Evolutionary conservation across 2,888 invertebrate species (phyloP).

Genomic region (Lithophane semibrunnea): DNA sequence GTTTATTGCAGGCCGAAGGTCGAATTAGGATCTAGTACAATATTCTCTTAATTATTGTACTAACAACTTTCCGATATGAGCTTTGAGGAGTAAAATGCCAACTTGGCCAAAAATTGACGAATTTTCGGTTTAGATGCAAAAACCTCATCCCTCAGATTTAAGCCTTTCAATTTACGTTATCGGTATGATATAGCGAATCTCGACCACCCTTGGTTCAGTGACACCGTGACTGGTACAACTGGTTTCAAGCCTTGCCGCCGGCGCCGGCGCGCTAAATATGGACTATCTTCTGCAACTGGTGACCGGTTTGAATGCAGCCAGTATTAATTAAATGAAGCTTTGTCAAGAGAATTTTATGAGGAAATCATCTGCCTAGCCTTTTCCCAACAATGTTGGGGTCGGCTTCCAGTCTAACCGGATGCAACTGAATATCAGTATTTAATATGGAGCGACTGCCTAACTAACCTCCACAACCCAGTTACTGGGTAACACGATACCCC

Average conservation of each 20-base stretch:
- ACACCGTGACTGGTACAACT: constrained; percentile 68
- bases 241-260: constrained; percentile 68
- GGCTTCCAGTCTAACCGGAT: no score
- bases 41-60: neutral
- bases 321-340: constrained; percentile 39
- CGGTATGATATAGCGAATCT: constrained; percentile 53
- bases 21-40: neutral
- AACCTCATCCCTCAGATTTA: constrained; percentile 13
- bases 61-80: neutral
- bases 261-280: constrained; percentile 69
- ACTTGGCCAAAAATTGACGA: neutral
- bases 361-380: neutral
- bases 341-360: constrained; percentile 20
- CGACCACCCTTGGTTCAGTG: constrained; percentile 71
- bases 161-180: constrained; percentile 43
- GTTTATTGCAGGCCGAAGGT: neutral
- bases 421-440: no score
- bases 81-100: neutral
- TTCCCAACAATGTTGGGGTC: no score
- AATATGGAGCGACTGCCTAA: no score
- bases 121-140: neutral
- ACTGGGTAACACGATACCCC: no score
- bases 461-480: no score
- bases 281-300: constrained; percentile 46
- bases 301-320: constrained; percentile 52